Percentiles rank a stretch among this genome's conserved stretches.
Conservation (phyloP, 2,888 invertebrate genomes). For the Druceiella hillmani region DNA sequence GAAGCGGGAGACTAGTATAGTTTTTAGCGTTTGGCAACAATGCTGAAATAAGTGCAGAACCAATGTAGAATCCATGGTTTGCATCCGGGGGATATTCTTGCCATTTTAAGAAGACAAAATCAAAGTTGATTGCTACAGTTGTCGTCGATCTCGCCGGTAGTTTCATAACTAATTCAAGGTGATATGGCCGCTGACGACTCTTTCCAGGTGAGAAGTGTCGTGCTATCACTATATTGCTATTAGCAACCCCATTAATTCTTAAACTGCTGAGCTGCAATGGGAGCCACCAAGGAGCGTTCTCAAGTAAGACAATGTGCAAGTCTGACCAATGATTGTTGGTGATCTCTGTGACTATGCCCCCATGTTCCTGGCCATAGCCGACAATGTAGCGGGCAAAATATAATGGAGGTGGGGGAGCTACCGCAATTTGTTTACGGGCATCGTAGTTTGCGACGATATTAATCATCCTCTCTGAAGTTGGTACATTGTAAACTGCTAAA, state of each 20-base stretch:
- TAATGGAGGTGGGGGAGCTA: slow-evolving; percentile 59
- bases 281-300: slow-evolving; percentile 88
- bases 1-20: slow-evolving; percentile 69
- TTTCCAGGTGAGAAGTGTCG: slow-evolving; percentile 68
- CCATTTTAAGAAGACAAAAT: slow-evolving; percentile 96
- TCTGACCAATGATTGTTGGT: slow-evolving; percentile 73
- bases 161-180: slow-evolving; percentile 77
- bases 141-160: slow-evolving; percentile 78
- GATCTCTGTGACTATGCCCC: slow-evolving; percentile 81
- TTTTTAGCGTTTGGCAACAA: slow-evolving; percentile 73
- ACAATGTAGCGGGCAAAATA: slow-evolving; percentile 76
- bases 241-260: slow-evolving; percentile 56
- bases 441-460: slow-evolving; percentile 62
- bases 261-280: slow-evolving; percentile 88
- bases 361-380: slow-evolving; percentile 88
- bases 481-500: slow-evolving; percentile 68
- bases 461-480: slow-evolving; percentile 46
- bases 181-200: slow-evolving; percentile 78
- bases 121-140: slow-evolving; percentile 82
- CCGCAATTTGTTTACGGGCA: slow-evolving; percentile 40
- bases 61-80: slow-evolving; percentile 96
- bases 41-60: slow-evolving; percentile 79
- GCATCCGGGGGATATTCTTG: slow-evolving; percentile 99
- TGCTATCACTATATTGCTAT: slow-evolving; percentile 52
- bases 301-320: slow-evolving; percentile 76